Conservation (phyloP, 1,140 invertebrate genomes). For the Glossosoma conforme region DNA sequence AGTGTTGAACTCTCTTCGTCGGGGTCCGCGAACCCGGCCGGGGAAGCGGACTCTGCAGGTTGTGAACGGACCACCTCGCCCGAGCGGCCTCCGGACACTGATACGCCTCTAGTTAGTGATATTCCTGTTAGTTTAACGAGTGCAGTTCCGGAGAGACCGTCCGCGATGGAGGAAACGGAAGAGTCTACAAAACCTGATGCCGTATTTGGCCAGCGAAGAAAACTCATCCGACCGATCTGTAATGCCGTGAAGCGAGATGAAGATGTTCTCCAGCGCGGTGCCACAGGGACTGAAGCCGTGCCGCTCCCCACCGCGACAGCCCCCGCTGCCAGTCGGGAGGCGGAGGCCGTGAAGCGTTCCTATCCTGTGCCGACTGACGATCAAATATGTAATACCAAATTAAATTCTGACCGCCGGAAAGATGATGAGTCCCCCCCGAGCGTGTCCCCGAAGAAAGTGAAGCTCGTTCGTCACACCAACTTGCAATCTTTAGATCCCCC, state of each 20-base stretch:
- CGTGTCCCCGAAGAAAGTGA: constrained; percentile 21
- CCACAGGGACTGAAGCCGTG: no score
- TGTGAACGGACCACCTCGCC: constrained; percentile 9
- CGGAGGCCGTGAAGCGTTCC: not conserved
- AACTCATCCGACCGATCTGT: constrained; percentile 10
- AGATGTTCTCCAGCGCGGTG: no score
- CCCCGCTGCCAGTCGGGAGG: not conserved
- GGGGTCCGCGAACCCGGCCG: constrained; percentile 1
- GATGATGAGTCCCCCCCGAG: not conserved
- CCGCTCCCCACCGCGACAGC: no score
- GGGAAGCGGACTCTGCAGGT: constrained; percentile 1
- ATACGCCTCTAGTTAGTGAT: constrained; percentile 13
- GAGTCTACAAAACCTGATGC: constrained; percentile 1
- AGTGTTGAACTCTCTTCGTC: constrained; percentile 3
- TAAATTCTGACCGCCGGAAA: not conserved
- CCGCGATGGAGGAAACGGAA: not conserved
- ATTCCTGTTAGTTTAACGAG: constrained; percentile 3
- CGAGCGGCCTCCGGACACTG: not conserved
- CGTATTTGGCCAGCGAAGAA: constrained; percentile 8
- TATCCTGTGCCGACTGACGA: not conserved
- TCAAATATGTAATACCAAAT: not conserved
- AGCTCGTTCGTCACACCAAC: constrained; percentile 18
- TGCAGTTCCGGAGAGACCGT: no score
- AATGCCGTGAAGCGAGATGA: not conserved
- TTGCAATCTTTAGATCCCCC: not conserved